These are phyloP conservation scores for Piprites chloris DNA, from an alignment of 2,113 vertebrate genomes.

Conservation along the genomic window DNA sequence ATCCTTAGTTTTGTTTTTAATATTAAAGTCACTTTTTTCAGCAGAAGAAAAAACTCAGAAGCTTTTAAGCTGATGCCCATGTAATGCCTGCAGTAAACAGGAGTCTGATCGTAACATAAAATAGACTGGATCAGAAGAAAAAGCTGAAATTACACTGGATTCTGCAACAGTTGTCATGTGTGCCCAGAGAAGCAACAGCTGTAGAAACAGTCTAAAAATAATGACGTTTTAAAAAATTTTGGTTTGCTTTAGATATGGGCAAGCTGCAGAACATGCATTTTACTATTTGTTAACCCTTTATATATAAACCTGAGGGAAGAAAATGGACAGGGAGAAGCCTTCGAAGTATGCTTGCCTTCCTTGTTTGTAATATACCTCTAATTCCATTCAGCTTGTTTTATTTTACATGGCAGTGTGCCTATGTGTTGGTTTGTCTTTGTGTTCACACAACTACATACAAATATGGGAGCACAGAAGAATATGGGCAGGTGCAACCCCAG, in stretches of 20 bases:
- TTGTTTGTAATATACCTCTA: neutral
- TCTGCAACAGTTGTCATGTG: neutral
- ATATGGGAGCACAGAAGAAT: neutral
- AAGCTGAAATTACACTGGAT: neutral
- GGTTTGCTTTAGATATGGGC: neutral
- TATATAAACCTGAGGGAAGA: neutral
- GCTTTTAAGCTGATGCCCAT: neutral
- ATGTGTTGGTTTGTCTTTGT: neutral
- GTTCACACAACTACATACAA: neutral
- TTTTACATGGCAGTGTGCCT: neutral
- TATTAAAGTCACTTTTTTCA: neutral
- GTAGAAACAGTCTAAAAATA: neutral
- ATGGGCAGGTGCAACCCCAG: neutral
- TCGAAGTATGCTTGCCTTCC: neutral
- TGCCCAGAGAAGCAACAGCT: neutral
- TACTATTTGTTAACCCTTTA: neutral
- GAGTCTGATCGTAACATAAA: neutral
- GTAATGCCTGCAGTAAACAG: neutral
- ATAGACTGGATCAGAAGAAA: neutral
- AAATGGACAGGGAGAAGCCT: neutral
- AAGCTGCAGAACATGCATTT: neutral
- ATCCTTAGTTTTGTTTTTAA: neutral
- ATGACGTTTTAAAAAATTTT: neutral
- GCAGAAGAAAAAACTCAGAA: neutral
- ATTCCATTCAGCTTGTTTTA: neutral